Evolutionary conservation across 53 echinoderm and acorn worm genomes (phyloP).

Genomic region (Holothuria leucospilota): DNA sequence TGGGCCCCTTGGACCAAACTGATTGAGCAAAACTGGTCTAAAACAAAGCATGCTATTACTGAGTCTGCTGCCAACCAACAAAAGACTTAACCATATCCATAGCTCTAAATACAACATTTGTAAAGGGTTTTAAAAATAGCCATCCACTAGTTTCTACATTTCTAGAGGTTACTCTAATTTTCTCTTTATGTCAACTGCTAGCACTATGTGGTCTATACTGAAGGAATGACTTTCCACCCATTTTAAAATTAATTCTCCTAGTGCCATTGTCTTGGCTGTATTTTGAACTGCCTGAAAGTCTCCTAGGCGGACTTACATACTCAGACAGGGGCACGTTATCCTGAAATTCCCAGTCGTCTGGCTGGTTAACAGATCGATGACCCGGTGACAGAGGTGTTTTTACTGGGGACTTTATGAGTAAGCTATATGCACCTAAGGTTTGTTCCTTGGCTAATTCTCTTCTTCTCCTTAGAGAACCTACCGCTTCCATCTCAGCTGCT

Average conservation of each 20-base stretch:
- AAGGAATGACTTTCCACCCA: constrained; percentile 31
- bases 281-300: background rate
- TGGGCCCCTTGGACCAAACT: too few relatives aligned
- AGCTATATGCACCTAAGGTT: background rate
- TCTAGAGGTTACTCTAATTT: background rate
- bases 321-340: constrained; percentile 23
- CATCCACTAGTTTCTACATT: background rate
- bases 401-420: background rate
- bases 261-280: background rate
- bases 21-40: too few relatives aligned
- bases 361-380: constrained; percentile 1
- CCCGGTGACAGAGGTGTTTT: background rate
- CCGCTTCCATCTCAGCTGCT: constrained; percentile 10
- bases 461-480: constrained; percentile 22
- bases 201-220: constrained; percentile 30
- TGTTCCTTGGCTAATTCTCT: constrained; percentile 34
- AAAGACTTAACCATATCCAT: too few relatives aligned
- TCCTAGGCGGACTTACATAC: constrained; percentile 5
- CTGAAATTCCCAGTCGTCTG: constrained; percentile 27
- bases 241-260: constrained; percentile 43
- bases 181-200: constrained; percentile 14
- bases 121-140: too few relatives aligned
- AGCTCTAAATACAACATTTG: too few relatives aligned
- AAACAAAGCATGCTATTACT: too few relatives aligned
- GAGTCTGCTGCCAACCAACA: too few relatives aligned